Conservation (phyloP, 2,888 invertebrate genomes). For the Oegoconia quadripuncta region DNA sequence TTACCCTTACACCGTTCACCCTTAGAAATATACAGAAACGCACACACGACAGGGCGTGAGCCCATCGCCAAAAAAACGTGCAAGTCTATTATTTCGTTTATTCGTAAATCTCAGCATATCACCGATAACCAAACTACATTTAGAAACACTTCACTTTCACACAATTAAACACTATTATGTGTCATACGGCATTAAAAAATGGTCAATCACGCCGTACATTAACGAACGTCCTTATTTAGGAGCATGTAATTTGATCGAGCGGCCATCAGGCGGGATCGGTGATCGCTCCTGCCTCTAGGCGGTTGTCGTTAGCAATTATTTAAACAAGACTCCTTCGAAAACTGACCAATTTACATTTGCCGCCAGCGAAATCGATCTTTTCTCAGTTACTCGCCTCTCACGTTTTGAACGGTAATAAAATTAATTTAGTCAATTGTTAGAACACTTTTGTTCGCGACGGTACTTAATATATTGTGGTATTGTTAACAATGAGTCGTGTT, state of each 20-base stretch:
- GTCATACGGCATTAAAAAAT: too few species aligned
- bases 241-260: constrained; percentile 29
- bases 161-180: too few species aligned
- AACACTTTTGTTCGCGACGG: neutral
- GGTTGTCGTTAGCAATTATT: constrained; percentile 48
- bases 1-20: too few species aligned
- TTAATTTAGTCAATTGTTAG: neutral
- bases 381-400: too few species aligned
- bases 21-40: too few species aligned
- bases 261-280: constrained; percentile 18
- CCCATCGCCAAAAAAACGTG: too few species aligned
- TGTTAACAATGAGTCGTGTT: neutral
- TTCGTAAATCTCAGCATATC: too few species aligned
- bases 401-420: too few species aligned
- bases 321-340: constrained; percentile 40
- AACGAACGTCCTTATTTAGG: constrained; percentile 28
- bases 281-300: constrained; percentile 22
- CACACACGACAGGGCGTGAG: too few species aligned
- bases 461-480: neutral
- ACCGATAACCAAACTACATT: too few species aligned
- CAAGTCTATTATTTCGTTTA: too few species aligned
- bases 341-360: constrained; percentile 14
- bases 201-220: constrained; percentile 14
- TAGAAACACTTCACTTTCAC: too few species aligned
- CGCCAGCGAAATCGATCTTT: constrained; percentile 16